Evolutionary conservation across 2,888 invertebrate genomes (phyloP), one percentile per base, ranked within the genome.

Genomic region (Apamea epomidion): DNA sequence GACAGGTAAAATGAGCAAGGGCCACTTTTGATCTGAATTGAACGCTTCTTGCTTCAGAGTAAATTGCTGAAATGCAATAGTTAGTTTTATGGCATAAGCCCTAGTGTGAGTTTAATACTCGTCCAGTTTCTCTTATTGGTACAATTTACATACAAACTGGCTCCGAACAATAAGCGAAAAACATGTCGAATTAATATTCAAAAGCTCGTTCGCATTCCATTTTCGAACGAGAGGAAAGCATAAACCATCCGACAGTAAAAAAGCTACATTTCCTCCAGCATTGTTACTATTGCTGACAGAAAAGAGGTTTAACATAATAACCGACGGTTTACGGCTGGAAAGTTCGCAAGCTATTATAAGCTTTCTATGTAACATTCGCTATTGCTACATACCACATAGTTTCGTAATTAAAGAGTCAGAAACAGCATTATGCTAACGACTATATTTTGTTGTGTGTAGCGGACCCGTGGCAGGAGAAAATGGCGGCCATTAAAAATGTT

Each of bases 371-470:
- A 88, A 88, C 88, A 79, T 91, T 88, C 75, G 85, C 77, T 60
- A 86, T 88, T 88, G 87, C 81, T 85, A 85, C 87, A 87, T 88
- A 87, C 87, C 90, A 89, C 89, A 90, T 90, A 90, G 88, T 87
- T 88, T 84, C 79, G 90, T 91, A 92, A 92, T 91, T 92, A 93
- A 92, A 91, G 89, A 92, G 90, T 90, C 91, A 88, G 86, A 90
- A 91, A 90, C 89, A 90, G 88, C 87, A 90, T 92, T 92, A 92
- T 90, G 87, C 87, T 92, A 92, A 92, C 90, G 87, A 91, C 89
- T 90, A 88, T 90, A 91, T 90, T 90, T 91, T 90, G 88, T 87
- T 79, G 82, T 77, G 87, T 86, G 87, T 87, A 84, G 82, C 83
- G 60, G 67, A 81, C 81, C 80, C 62, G 58, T 69, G 79, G 82